Evolutionary conservation across 1,140 invertebrate genomes (phyloP).

Genomic region (Aphelenchoides fujianensis): DNA sequence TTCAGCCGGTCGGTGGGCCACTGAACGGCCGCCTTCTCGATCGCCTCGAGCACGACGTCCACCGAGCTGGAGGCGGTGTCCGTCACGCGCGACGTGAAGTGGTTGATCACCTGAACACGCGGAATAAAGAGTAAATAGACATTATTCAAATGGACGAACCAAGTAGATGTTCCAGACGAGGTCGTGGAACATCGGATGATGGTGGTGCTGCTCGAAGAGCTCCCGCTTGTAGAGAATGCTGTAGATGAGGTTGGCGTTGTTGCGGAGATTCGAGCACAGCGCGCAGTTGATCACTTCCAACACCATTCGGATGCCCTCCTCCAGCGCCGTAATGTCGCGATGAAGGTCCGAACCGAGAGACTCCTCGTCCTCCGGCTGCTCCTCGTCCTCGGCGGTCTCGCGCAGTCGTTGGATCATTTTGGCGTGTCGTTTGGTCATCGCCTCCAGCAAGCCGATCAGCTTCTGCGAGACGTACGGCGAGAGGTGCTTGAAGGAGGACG

Average conservation of each 20-base stretch:
- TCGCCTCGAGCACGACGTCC: constrained; percentile 77
- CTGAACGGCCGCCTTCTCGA: constrained; percentile 78
- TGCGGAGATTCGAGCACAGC: constrained; percentile 69
- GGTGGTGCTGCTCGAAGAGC: constrained; percentile 80
- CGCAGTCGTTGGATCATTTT: constrained; percentile 53
- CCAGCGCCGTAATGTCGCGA: constrained; percentile 86
- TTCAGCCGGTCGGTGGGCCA: constrained; percentile 86
- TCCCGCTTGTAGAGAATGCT: constrained; percentile 88
- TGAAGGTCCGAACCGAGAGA: constrained; percentile 63
- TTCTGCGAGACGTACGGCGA: constrained; percentile 94
- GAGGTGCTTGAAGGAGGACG: constrained; percentile 83
- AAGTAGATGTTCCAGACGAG: constrained; percentile 93
- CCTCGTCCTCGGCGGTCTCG: constrained; percentile 44
- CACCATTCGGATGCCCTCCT: constrained; percentile 82
- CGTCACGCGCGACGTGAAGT: constrained; percentile 70
- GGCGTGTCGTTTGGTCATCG: constrained; percentile 50
- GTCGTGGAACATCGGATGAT: constrained; percentile 85
- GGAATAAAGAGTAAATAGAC: constrained; percentile 1
- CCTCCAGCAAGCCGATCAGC: constrained; percentile 61
- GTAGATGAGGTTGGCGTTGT: constrained; percentile 92
- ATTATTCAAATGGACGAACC: constrained; percentile 66
- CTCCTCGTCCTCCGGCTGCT: neutral
- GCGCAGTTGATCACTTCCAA: constrained; percentile 51
- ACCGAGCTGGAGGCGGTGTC: constrained; percentile 71
- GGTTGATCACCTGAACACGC: constrained; percentile 76